Base-by-base conservation (phyloP, 2,113 vertebrate genomes). In the Hucho hucho region DNA sequence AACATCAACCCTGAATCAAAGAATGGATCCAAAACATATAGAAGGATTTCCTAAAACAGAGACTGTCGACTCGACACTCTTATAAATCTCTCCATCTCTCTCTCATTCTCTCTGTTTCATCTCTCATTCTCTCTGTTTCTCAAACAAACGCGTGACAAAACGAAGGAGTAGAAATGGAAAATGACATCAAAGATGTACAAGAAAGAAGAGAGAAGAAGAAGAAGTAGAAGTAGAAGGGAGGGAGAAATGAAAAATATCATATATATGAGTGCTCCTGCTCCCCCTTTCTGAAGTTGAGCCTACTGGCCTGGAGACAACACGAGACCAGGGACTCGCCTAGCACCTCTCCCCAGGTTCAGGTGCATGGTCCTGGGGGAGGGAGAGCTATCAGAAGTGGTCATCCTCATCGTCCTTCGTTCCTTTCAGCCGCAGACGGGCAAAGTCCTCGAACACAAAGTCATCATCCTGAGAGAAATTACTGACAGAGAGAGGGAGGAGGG, bases 391-490 rank as follows among this genome's bases (percentile, higher is more conserved):
- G 83, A 94, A 93, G 20, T 88, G 89, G 72, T 92, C 88, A 1
- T 93, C 92, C 0, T 94, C 93, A 43, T 95, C 93, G 0, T 94
- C 93, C 81, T 94, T 93, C 75, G 90, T 83, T 56, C 93, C 94
- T 12, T 93, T 94, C 71, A 96, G 91, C 79, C 93, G 87, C 59
- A 95, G 91, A 1, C 95, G 89, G 37, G 94, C 94, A 75, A 96
- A 96, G 85, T 96, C 95, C 83, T 96, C 95, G 24, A 96, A 96
- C 46, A 95, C 94, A 25, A 96, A 93, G 85, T 96, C 95, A 0
- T 96, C 95, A 0, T 90, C 93, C 47, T 89, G 94, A 83, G 89
- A 88, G 9, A 92, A 90, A 77, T 93, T 90, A 72, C 89, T 90
- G 56, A 25, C 37, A 43, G 37, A 12, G 37, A 43, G 37, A 43